phyloP scores from a whole-genome alignment of 2,888 invertebrate genomes.

The Pristionchus maxplancki region DNA sequence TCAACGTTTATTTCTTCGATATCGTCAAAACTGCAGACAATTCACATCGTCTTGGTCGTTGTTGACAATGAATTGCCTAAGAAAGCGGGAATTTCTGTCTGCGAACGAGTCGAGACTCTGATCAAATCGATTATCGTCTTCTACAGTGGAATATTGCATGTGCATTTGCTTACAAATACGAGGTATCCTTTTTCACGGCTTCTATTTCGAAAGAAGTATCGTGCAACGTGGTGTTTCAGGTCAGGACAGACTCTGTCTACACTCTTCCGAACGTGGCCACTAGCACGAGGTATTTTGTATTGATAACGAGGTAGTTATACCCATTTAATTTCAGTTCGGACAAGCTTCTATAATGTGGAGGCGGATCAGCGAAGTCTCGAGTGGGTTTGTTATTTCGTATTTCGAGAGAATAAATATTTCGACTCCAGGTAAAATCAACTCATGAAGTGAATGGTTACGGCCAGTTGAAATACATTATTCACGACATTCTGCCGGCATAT shows the following conservation, averaged over 20 bases:
- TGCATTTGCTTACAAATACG: background rate
- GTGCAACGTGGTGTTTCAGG: background rate
- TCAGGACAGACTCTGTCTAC: background rate
- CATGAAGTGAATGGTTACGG: constrained; percentile 3
- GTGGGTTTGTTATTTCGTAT: background rate
- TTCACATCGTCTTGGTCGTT: background rate
- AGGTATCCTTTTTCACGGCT: background rate
- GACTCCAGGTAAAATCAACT: background rate
- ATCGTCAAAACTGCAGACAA: background rate
- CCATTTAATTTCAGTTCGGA: background rate
- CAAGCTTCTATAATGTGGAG: constrained; percentile 8
- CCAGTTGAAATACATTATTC: background rate
- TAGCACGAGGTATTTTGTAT: background rate
- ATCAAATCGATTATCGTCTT: background rate
- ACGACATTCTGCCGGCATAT: background rate
- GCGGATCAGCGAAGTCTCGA: background rate
- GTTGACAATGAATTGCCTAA: background rate
- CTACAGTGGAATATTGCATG: background rate
- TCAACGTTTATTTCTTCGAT: background rate
- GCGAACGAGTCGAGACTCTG: background rate
- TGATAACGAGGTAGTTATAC: too few species aligned
- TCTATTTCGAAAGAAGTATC: background rate
- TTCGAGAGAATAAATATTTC: too few species aligned
- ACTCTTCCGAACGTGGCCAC: background rate
- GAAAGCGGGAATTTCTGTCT: background rate